phyloP scores from a whole-genome alignment of 1,140 invertebrate species.

The Saxidomus purpurata region DNA sequence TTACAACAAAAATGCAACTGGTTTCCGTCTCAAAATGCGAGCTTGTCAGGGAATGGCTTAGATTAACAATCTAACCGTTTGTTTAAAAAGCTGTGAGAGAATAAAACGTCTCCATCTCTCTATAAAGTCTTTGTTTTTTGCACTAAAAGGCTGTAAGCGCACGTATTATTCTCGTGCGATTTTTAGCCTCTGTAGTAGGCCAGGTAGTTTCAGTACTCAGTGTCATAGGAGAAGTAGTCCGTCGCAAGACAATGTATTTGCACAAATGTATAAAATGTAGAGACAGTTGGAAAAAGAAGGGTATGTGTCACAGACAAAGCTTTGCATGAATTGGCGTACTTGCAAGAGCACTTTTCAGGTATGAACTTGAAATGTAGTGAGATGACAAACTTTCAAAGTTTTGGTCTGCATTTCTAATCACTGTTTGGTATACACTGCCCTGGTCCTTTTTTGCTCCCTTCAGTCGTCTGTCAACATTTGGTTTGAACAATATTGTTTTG shows the following conservation, averaged over 20 bases:
- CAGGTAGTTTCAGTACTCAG: conserved; percentile 8
- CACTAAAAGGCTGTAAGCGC: background rate
- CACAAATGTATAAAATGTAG: too few species aligned
- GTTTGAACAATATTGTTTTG: too few species aligned
- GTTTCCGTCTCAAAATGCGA: background rate
- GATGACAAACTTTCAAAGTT: too few species aligned
- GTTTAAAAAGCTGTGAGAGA: background rate
- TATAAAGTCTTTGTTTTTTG: background rate
- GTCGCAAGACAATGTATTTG: conserved; percentile 14
- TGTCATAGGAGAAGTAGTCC: background rate
- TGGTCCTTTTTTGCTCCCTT: too few species aligned
- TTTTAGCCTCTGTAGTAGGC: conserved; percentile 5
- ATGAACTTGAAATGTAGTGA: too few species aligned
- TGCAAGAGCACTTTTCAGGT: too few species aligned
- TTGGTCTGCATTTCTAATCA: too few species aligned
- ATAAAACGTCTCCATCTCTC: background rate
- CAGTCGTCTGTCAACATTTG: too few species aligned
- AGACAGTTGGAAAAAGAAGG: too few species aligned
- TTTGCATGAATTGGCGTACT: too few species aligned
- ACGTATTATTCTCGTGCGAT: background rate
- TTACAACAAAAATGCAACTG: conserved; percentile 7
- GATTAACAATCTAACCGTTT: background rate
- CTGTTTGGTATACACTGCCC: too few species aligned
- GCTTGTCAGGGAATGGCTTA: conserved; percentile 4
- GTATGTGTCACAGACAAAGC: too few species aligned